These are phyloP conservation scores for Thalassophryne amazonica DNA, from an alignment of 2,797 vertebrate genomes.

Conservation along the genomic window DNA sequence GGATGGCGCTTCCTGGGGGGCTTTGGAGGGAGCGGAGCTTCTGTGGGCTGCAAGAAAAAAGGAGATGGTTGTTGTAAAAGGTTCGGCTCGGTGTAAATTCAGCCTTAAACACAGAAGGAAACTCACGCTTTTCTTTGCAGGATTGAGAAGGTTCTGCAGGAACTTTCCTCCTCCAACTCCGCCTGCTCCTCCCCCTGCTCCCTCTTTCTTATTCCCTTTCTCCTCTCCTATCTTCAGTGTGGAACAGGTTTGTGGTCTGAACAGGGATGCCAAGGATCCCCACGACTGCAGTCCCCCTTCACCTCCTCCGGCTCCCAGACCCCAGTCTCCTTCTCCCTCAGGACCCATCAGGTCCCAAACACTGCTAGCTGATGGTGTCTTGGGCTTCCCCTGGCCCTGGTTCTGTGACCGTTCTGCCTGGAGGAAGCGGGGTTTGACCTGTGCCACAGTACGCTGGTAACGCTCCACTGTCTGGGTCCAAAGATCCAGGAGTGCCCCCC, in stretches of 20 bases:
- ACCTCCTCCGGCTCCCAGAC: conserved; percentile 51
- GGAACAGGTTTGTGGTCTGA: conserved; percentile 80
- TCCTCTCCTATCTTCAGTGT: conserved; percentile 80
- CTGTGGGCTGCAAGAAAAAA: conserved; percentile 54
- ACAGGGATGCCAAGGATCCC: conserved; percentile 82
- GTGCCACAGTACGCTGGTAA: conserved; percentile 76
- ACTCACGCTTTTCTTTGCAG: conserved; percentile 80
- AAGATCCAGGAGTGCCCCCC: conserved; percentile 74
- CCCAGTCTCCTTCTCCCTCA: conserved; percentile 71
- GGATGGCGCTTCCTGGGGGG: conserved; percentile 79
- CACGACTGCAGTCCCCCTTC: conserved; percentile 80
- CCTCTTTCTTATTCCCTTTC: conserved; percentile 73
- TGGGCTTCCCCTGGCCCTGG: conserved; percentile 46
- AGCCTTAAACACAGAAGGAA: neutral
- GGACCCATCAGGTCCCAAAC: conserved; percentile 75
- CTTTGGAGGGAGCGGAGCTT: conserved; percentile 67
- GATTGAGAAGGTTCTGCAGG: conserved; percentile 78
- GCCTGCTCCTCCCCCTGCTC: conserved; percentile 28
- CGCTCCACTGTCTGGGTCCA: conserved; percentile 81
- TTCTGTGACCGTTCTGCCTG: conserved; percentile 58
- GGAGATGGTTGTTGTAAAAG: neutral
- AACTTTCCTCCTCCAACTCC: conserved; percentile 75
- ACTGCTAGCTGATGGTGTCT: conserved; percentile 76
- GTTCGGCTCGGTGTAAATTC: no score
- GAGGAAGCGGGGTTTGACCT: conserved; percentile 73